Evolutionary conservation across 2,888 invertebrate genomes (phyloP), one percentile per base, ranked within the genome.

Genomic region (Carpatolechia fugitivella): DNA sequence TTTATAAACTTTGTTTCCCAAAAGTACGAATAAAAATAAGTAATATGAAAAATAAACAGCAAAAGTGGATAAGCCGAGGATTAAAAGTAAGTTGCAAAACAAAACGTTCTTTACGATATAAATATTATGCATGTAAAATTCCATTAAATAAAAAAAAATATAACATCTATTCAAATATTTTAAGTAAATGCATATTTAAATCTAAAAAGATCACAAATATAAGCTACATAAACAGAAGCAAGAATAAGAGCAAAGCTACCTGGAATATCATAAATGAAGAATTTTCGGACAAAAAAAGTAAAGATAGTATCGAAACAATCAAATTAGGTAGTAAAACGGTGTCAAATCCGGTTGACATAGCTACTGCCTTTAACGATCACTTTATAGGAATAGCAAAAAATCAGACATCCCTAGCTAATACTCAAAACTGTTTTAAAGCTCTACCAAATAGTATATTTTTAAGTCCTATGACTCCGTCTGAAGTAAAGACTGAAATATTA

Each of bases 1-100:
- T 47, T 13, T 46, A 55, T 47, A 52, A 51, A 10, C 33, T 55
- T n/a, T 52, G 55, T 18, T 55, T 55, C 36, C 55, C 55, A 18
- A 36, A 48, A 24, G 20, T n/a, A 6, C 14, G 14, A 24, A 30
- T 38, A 8, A 38, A 30, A 48, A 13, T 40, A 3, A 46, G 3
- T n/a, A 48, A 49, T 29, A 38, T 36, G 7, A 24, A 10, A 14
- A 13, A 31, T 8, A 13, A 16, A 4, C 3, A 24, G 3, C 6
- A 3, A 7, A 35, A 36, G 7, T 54, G 48, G 54, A 38, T 54
- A 1, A 48, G 29, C 1, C 31, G 38, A 16, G 48, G 48, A 14
- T 13, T 54, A 13, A 54, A 29, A 40, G 29, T 20, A 14, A 16
- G 48, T 11, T 35, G 48, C 11, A 47, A 36, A 38, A 30, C 18